Evolutionary conservation across 2,113 vertebrate genomes (phyloP), one percentile per base, ranked within the genome.

Genomic region (Leucosticte australis): DNA sequence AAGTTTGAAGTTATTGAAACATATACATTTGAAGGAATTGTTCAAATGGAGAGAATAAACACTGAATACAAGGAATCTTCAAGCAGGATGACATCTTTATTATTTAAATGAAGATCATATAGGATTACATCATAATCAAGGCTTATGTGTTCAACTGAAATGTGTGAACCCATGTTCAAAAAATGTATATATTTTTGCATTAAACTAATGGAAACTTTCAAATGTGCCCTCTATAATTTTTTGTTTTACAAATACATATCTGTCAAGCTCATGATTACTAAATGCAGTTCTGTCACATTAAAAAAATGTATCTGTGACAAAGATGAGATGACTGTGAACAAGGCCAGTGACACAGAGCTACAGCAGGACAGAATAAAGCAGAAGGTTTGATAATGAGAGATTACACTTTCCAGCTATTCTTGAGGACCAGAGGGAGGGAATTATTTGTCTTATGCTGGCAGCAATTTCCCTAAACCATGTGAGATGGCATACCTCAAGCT

Each of bases 381-480:
- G 97, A 97, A 97, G 97, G 96, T 98, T 98, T 98, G 98, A 98
- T 98, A 98, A 99, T 99, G 98, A 98, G 98, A 98, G 97, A 98
- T 97, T 97, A 97, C 95, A 96, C 97, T 97, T 98, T 97, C 97
- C 97, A 97, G 95, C 95, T 97, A 98, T 97, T 98, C 98, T 97
- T 97, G 96, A 97, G 95, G 97, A 97, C 97, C 56, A 59, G 97
- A 98, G 96, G 97, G 98, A 98, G 96, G 96, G 97, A 98, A 98
- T 98, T 98, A 98, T 97, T 98, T 98, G 98, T 98, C 98, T 98
- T 98, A 97, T 97, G 98, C 98, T 98, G 98, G 97, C 98, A 98
- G 98, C 98, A 98, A 98, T 99, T 99, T 99, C 98, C 98, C 98
- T 98, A 98, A 98, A 95, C 98, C 98, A 98, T 98, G 97, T 98